Base-by-base conservation (phyloP, 1,140 invertebrate species). In the Gryon sp. region DNA sequence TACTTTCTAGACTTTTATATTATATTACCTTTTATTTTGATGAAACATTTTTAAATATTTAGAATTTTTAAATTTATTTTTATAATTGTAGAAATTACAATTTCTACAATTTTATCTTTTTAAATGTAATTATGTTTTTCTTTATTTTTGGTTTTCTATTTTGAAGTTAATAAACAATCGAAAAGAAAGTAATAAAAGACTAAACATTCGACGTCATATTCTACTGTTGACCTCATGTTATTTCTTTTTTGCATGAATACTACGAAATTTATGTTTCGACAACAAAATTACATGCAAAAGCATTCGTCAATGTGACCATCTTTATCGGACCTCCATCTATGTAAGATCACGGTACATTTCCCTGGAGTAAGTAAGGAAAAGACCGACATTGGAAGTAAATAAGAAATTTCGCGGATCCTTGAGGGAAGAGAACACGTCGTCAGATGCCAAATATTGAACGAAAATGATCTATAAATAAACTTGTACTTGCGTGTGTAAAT, bases 331-430 rank as follows among this genome's bases (percentile, higher is more conserved):
- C 38, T 16, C 59, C 59, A 66, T 70, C 50, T 50, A 57, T 20
- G 52, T 66, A 76, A 70, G 74, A 65, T 76, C 52, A 76, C 59
- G 65, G 74, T 70, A 76, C 65, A 76, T 76, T 76, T 76, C 73
- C 73, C 73, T 28, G 55, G 73, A 70, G 74, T 59, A 41, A 69
- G 63, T 57, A 26, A 9, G 4, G 19, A 7, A 52, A 45, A 45
- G 60, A 45, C 55, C 43, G 40, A 60, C 41, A 52, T 65, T 59
- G 32, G 52, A 76, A 15, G 59, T 70, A 76, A 70, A 70, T 76
- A 76, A 69, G 73, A 70, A 65, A 70, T 70, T 76, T 76, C 52
- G 65, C 52, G 73, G 59, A 76, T 76, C 43, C 52, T 57, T 52
- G 55, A 48, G 52, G 43, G 43, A 76, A 65, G 50, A 57, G 57